Percentiles rank a stretch among this genome's conserved stretches.
Evolutionary conservation across 2,113 vertebrate species (phyloP).

Genomic region (Actenoides lindsayi): DNA sequence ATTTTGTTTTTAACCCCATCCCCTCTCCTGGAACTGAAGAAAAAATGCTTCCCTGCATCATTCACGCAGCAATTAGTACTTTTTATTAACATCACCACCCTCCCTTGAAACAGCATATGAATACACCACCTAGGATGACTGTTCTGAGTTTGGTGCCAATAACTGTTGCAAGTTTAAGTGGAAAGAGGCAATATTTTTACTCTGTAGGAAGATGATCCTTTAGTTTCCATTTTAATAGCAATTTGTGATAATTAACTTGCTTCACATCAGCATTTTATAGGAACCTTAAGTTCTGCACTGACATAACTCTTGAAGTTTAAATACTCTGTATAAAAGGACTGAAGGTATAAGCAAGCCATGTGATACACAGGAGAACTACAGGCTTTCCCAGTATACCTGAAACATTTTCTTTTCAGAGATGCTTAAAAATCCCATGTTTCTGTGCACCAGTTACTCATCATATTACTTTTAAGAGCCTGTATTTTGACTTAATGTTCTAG

Average conservation of each 20-base stretch:
- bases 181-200: not conserved
- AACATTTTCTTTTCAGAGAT: not conserved
- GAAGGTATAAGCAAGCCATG: not conserved
- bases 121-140: not conserved
- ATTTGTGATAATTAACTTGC: not conserved
- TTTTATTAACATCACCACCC: too few relatives aligned
- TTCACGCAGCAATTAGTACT: not conserved
- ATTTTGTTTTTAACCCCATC: not conserved
- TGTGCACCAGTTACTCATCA: not conserved
- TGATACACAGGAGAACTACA: not conserved
- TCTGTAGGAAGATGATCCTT: not conserved
- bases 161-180: not conserved
- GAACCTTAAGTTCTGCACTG: not conserved
- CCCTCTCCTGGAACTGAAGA: not conserved
- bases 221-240: not conserved
- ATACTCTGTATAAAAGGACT: not conserved
- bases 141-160: not conserved
- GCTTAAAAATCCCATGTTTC: not conserved
- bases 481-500: not conserved
- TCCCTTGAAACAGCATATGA: not conserved
- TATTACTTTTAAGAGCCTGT: not conserved
- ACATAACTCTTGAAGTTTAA: not conserved
- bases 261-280: not conserved
- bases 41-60: not conserved
- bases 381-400: not conserved